phyloP scores from a whole-genome alignment of 2,888 invertebrate species.

The Tridacna crocea region DNA sequence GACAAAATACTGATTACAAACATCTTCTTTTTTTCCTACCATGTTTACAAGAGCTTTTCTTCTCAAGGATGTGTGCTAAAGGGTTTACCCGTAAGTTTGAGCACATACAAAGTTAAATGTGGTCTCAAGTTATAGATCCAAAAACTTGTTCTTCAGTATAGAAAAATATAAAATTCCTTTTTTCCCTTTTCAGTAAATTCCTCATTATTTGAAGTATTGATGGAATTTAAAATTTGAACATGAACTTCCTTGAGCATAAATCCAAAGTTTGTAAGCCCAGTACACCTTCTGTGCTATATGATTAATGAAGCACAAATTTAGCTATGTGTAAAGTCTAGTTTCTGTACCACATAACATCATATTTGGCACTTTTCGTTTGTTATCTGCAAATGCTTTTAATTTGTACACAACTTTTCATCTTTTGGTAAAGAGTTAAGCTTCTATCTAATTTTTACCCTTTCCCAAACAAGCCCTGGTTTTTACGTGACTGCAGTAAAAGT shows the following conservation, averaged over 20 bases:
- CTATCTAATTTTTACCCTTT: neutral
- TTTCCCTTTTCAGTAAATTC: too few relatives aligned
- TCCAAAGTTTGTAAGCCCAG: neutral
- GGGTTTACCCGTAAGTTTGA: neutral
- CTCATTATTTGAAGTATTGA: neutral
- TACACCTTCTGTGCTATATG: neutral
- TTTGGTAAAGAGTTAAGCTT: too few relatives aligned
- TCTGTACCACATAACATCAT: too few relatives aligned
- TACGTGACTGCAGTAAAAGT: neutral
- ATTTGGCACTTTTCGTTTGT: neutral
- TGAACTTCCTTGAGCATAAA: neutral
- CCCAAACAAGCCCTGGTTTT: neutral
- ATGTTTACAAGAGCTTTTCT: too few relatives aligned
- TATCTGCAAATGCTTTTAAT: neutral
- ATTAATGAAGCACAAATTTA: neutral
- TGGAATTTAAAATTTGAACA: neutral
- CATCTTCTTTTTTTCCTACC: neutral
- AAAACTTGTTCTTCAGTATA: neutral
- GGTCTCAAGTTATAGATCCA: neutral
- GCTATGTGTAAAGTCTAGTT: too few relatives aligned
- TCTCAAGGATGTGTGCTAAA: too few relatives aligned
- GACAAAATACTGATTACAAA: neutral
- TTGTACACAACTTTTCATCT: too few relatives aligned
- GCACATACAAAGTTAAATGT: neutral
- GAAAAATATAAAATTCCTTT: too few relatives aligned